Conservation (phyloP, 2,797 vertebrate genomes). For the Chaenodraco wilsoni region DNA sequence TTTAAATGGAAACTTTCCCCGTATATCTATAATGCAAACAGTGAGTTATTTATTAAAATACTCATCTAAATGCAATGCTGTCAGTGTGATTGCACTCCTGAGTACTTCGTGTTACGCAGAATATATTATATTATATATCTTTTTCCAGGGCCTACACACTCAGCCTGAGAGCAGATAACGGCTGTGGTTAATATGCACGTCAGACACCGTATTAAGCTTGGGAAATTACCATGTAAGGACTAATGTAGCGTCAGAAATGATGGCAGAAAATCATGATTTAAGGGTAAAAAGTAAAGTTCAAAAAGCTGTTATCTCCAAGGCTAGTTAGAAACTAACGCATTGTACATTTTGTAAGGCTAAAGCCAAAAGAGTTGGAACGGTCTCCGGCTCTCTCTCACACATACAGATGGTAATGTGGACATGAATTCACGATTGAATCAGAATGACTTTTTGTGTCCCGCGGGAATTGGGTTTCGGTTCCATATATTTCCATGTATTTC, state of each 20-base stretch:
- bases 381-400: too few relatives aligned
- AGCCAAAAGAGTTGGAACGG: too few relatives aligned
- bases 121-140: slow-evolving; percentile 28
- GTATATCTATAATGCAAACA: slow-evolving; percentile 61
- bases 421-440: too few relatives aligned
- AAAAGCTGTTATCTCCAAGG: too few relatives aligned
- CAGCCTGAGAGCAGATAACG: slow-evolving; percentile 24
- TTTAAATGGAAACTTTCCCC: slow-evolving; percentile 42
- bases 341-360: too few relatives aligned
- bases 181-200: slow-evolving; percentile 26
- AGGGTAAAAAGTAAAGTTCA: too few relatives aligned
- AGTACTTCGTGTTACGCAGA: slow-evolving; percentile 45
- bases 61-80: slow-evolving; percentile 58
- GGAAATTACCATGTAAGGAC: slow-evolving; percentile 18
- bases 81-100: slow-evolving; percentile 52
- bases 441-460: too few relatives aligned
- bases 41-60: slow-evolving; percentile 71
- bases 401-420: too few relatives aligned
- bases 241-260: background rate
- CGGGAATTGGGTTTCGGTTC: too few relatives aligned
- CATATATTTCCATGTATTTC: too few relatives aligned
- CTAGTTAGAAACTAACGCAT: too few relatives aligned
- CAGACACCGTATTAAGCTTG: slow-evolving; percentile 4
- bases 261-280: too few relatives aligned
- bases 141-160: slow-evolving; percentile 22